Evolutionary conservation across 2,113 vertebrate genomes (phyloP).

Genomic region (Heptranchias perlo): DNA sequence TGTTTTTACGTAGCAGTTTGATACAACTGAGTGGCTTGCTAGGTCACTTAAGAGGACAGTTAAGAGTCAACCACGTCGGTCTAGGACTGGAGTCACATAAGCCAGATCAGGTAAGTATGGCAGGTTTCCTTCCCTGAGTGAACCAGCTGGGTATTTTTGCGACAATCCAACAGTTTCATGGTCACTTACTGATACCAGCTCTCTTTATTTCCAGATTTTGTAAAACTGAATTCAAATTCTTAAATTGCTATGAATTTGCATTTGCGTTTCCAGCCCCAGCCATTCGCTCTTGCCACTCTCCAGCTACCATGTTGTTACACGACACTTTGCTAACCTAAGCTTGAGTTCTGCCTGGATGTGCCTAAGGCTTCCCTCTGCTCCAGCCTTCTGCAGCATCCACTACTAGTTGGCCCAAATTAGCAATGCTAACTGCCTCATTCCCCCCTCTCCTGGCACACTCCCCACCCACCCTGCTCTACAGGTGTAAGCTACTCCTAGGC

Average conservation of each 20-base stretch:
- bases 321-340: background rate
- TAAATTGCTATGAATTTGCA: background rate
- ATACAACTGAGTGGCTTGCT: background rate
- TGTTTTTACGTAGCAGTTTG: background rate
- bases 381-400: background rate
- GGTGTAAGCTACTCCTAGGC: background rate
- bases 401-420: background rate
- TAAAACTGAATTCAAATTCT: background rate
- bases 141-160: background rate
- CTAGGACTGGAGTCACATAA: background rate
- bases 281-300: background rate
- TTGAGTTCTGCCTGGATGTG: background rate
- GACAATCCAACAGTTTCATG: background rate
- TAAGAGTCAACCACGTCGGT: background rate
- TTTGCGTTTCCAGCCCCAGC: background rate
- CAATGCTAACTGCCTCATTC: background rate
- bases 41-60: background rate
- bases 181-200: background rate
- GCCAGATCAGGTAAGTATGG: background rate
- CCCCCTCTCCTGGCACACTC: background rate
- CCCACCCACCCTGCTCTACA: background rate
- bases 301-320: background rate
- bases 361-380: background rate
- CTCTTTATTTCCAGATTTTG: background rate
- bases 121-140: background rate